phyloP scores from a whole-genome alignment of 92 coral and sea anemone genomes.

The Virgularia gustaviana region DNA sequence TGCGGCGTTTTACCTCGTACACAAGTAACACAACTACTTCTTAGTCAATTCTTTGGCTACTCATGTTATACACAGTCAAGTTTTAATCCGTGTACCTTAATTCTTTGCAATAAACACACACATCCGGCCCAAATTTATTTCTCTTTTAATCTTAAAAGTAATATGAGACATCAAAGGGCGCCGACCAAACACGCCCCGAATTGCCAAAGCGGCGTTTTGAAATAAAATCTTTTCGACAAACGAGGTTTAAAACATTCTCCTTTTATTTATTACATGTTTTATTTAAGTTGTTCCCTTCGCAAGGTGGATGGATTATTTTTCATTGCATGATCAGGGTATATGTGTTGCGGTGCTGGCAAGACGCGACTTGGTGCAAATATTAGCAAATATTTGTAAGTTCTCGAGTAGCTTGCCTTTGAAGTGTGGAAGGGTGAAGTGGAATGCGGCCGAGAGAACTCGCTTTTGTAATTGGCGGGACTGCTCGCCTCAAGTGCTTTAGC shows the following conservation, averaged over 20 bases:
- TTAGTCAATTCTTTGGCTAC: neutral
- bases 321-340: too few species aligned
- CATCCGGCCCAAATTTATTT: constrained; percentile 10
- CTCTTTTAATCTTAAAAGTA: constrained; percentile 13
- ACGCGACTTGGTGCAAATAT: too few species aligned
- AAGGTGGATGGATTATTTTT: too few species aligned
- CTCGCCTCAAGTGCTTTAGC: neutral
- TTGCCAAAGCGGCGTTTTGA: constrained; percentile 1
- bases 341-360: too few species aligned
- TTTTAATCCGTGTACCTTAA: constrained; percentile 6
- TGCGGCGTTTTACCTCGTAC: neutral
- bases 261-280: too few species aligned
- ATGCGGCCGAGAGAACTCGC: too few species aligned
- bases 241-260: too few species aligned
- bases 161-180: constrained; percentile 7
- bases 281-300: too few species aligned
- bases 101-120: neutral
- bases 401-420: too few species aligned
- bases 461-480: neutral
- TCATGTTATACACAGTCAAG: too few species aligned
- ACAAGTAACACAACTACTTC: neutral
- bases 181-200: constrained; percentile 18
- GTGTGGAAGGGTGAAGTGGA: too few species aligned
- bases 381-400: too few species aligned
- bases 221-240: neutral